phyloP scores from a whole-genome alignment of 2,888 invertebrate species.

The Drosophila siamana region DNA sequence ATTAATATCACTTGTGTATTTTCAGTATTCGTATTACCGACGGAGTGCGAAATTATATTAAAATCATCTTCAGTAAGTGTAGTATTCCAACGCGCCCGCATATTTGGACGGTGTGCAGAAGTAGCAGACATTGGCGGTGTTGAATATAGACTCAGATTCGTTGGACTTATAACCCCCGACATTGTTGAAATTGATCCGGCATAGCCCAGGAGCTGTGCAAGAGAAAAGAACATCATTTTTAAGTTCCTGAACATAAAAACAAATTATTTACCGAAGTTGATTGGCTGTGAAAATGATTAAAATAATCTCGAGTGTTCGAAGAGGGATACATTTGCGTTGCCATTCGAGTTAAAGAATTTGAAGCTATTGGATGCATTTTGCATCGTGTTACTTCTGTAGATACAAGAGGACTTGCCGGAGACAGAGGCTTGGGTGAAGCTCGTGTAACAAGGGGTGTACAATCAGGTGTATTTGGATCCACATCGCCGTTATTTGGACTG shows the following conservation, averaged over 20 bases:
- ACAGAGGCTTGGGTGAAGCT: conserved; percentile 57
- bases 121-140: conserved; percentile 87
- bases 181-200: conserved; percentile 92
- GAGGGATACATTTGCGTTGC: conserved; percentile 86
- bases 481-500: conserved; percentile 49
- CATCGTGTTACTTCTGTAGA: conserved; percentile 47
- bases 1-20: conserved; percentile 91
- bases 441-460: conserved; percentile 65
- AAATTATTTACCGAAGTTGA: conserved; percentile 87
- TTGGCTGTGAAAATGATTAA: conserved; percentile 96
- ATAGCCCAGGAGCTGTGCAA: conserved; percentile 94
- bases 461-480: conserved; percentile 23
- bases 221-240: neutral
- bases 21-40: conserved; percentile 87
- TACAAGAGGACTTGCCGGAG: conserved; percentile 47
- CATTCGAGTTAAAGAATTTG: conserved; percentile 80
- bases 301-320: conserved; percentile 88
- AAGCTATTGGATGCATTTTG: conserved; percentile 58
- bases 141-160: conserved; percentile 94
- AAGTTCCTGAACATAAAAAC: neutral
- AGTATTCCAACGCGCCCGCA: conserved; percentile 93
- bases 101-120: conserved; percentile 88
- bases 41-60: conserved; percentile 94
- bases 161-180: conserved; percentile 95
- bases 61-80: conserved; percentile 97